These are phyloP conservation scores for Gorsachius magnificus DNA, from an alignment of 2,797 vertebrate genomes.

Conservation along the genomic window DNA sequence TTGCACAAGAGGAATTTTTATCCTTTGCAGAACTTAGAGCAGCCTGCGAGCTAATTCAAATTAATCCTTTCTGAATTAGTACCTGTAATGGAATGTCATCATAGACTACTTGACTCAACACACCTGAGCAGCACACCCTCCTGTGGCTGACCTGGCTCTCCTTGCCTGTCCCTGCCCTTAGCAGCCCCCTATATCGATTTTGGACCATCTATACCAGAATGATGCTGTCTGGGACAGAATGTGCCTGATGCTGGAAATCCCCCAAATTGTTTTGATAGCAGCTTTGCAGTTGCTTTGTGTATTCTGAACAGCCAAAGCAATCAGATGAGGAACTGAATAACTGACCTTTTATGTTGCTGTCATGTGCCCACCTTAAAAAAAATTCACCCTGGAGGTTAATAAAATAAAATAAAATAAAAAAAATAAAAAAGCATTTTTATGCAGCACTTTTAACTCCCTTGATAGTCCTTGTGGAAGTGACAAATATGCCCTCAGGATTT, in stretches of 20 bases:
- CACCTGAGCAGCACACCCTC: neutral
- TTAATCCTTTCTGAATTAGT: neutral
- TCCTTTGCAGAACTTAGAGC: neutral
- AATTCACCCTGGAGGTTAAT: neutral
- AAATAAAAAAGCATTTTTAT: neutral
- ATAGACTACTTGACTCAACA: neutral
- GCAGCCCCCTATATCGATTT: neutral
- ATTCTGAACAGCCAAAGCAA: neutral
- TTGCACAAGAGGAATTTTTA: neutral
- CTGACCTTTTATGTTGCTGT: neutral
- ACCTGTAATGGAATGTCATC: neutral
- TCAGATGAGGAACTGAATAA: neutral
- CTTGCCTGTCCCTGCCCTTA: neutral
- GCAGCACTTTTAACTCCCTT: neutral
- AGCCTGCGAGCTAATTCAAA: neutral
- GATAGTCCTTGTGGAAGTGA: neutral
- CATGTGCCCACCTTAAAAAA: neutral
- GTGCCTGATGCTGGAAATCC: neutral
- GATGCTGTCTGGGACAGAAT: neutral
- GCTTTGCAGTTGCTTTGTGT: neutral
- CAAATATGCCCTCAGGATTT: neutral
- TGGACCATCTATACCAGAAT: neutral
- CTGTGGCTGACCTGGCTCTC: neutral
- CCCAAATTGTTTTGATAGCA: neutral
- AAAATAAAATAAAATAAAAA: neutral